Evolutionary conservation across 2,888 invertebrate genomes (phyloP), one percentile per base, ranked within the genome.

Genomic region (Zele albiditarsus): DNA sequence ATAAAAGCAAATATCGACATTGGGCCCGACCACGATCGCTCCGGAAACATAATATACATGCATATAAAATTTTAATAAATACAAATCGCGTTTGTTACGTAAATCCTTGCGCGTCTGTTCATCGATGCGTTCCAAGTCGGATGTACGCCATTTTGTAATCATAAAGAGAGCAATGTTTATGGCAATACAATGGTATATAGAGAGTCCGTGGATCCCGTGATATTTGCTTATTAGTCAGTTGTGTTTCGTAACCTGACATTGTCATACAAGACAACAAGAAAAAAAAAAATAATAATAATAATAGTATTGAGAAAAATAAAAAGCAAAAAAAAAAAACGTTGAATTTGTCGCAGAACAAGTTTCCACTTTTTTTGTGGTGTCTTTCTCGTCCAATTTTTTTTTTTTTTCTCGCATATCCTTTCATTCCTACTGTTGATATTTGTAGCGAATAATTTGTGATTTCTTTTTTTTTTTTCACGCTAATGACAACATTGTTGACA

Each of bases 101-200:
- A 79, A 79, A 58, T 42, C 33, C 20, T 12, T 69, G 77, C 23
- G 23, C 20, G 66, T 77, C 78, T 77, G 82, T 82, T 84, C 85
- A 85, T 82, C 84, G 87, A 82, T 85, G 87, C 86, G 82, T 71
- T 84, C 80, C 80, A 78, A 78, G 85, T 88, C 88, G 87, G 89
- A 89, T 88, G 88, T 88, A 83, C 85, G 87, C 85, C 84, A 87
- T 89, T 88, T 88, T 85, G 87, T 84, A 88, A 88, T 88, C 85
- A 88, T 84, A 83, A 86, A 81, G 82, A 83, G 86, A 87, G 86
- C 84, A 86, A 87, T 87, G 83, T 87, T 87, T 88, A 87, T 83
- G 82, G 81, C 84, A 83, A 70, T 66, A 74, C 70, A 76, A 68
- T 74, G 63, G 74, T 71, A n/a, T n/a, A n/a, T n/a, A 74, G 71